Evolutionary conservation across 2,113 vertebrate species (phyloP).

Genomic region (Deroptyus accipitrinus): DNA sequence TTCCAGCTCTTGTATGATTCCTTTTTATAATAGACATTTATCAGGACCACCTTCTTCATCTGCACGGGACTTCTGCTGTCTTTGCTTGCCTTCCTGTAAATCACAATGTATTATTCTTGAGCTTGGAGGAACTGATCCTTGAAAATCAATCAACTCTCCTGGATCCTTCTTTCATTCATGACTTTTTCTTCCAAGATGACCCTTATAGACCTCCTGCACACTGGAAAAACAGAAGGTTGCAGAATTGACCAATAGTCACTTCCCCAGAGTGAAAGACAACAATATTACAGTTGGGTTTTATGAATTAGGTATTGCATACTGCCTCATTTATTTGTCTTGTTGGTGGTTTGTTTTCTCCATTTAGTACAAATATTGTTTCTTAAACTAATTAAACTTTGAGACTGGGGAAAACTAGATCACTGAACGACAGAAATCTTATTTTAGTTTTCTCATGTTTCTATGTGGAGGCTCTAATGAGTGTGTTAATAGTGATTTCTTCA

Average conservation of each 20-base stretch:
- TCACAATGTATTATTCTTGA: neutral
- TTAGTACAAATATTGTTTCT: slow-evolving; percentile 24
- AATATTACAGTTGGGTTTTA: neutral
- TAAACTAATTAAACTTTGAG: slow-evolving; percentile 24
- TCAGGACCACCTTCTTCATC: neutral
- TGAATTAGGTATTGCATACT: neutral
- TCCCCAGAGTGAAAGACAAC: neutral
- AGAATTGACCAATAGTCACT: neutral
- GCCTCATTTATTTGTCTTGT: neutral
- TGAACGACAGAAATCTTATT: slow-evolving; percentile 28
- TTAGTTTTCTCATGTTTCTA: slow-evolving; percentile 14
- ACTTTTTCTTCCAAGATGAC: neutral
- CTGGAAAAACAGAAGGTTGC: neutral
- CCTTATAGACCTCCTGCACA: neutral
- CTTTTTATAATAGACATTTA: neutral
- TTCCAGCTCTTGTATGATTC: neutral
- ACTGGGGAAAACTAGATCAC: slow-evolving; percentile 16
- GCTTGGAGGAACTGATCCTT: neutral
- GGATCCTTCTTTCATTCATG: neutral
- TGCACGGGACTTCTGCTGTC: neutral
- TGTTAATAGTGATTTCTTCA: slow-evolving; percentile 35
- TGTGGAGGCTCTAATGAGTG: slow-evolving; percentile 17
- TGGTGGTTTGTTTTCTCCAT: neutral
- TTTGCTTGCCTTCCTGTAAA: neutral
- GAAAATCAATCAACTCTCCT: neutral